Percentiles rank a stretch among this genome's conserved stretches.
Evolutionary conservation across 2,113 vertebrate genomes (phyloP).

Genomic region (Jacana jacana): DNA sequence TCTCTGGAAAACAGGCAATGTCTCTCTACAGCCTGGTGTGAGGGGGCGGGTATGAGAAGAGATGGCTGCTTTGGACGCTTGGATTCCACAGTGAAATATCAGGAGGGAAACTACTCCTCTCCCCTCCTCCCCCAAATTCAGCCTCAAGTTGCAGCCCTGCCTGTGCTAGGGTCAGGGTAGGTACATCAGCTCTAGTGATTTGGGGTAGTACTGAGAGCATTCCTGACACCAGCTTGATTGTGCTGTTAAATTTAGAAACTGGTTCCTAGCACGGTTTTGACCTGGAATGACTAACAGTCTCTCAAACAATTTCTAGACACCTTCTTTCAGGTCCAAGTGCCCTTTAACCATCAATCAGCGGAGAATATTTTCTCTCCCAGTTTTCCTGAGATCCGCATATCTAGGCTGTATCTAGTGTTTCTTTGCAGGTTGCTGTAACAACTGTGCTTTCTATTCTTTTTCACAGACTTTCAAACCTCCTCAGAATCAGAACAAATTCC

Average conservation of each 20-base stretch:
- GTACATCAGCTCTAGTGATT: not conserved
- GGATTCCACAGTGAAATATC: not conserved
- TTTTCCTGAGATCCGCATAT: not conserved
- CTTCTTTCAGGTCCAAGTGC: not conserved
- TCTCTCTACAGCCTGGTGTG: not conserved
- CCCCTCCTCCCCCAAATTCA: not conserved
- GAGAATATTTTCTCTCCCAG: not conserved
- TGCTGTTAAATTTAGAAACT: not conserved
- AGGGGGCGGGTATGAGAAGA: not conserved
- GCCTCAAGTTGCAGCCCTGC: not conserved
- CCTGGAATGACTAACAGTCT: not conserved
- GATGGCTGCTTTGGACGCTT: not conserved
- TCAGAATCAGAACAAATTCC: slow-evolving; percentile 52
- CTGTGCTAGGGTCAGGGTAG: not conserved
- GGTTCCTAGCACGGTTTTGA: not conserved
- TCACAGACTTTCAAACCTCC: slow-evolving; percentile 13
- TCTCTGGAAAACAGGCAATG: not conserved
- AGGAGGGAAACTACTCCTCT: not conserved
- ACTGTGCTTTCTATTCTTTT: slow-evolving; percentile 47
- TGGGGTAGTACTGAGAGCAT: not conserved
- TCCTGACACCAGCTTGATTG: not conserved
- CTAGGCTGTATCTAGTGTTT: not conserved
- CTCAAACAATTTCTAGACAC: not conserved
- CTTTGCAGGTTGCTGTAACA: slow-evolving; percentile 55
- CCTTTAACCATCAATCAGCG: slow-evolving; percentile 18